Percentiles rank a stretch among this genome's conserved stretches.
Evolutionary conservation across 2,113 vertebrate genomes (phyloP).

Genomic region (Reinhardtius hippoglossoides): DNA sequence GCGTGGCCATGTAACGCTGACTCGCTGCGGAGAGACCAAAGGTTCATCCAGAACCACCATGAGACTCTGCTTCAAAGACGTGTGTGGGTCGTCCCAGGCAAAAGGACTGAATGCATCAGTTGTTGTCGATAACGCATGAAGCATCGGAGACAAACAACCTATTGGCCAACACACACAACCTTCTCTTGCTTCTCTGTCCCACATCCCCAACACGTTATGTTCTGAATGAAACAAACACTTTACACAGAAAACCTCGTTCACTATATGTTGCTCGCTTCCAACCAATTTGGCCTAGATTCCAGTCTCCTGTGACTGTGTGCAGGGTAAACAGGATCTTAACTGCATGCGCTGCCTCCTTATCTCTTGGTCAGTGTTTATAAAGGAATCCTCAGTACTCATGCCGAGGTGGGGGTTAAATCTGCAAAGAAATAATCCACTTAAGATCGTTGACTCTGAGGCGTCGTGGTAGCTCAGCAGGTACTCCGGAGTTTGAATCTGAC

Average conservation of each 20-base stretch:
- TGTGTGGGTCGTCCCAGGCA: conserved; percentile 2
- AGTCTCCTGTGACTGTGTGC: conserved; percentile 16
- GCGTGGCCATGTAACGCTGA: conserved; percentile 11
- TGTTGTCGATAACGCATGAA: neutral
- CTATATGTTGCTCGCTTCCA: conserved; percentile 10
- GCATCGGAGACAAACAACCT: conserved; percentile 37
- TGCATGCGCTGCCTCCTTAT: conserved; percentile 43
- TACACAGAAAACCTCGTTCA: neutral
- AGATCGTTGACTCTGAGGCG: conserved; percentile 50
- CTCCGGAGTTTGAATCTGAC: conserved; percentile 52
- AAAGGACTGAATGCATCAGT: neutral
- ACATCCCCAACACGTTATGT: neutral
- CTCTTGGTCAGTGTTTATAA: conserved; percentile 59
- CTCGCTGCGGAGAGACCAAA: conserved; percentile 36
- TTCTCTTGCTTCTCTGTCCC: neutral
- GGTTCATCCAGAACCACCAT: conserved; percentile 34
- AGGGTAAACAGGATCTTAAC: conserved; percentile 46
- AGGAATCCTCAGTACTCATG: conserved; percentile 43
- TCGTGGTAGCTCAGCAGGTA: conserved; percentile 62
- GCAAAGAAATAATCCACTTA: conserved; percentile 70
- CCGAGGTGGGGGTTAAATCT: conserved; percentile 57
- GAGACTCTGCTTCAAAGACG: conserved; percentile 17
- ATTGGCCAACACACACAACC: conserved; percentile 11
- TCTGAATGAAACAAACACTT: neutral
- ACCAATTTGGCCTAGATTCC: conserved; percentile 9